Evolutionary conservation across 2,797 vertebrate genomes (phyloP).

Genomic region (Eurystomus glaucurus): DNA sequence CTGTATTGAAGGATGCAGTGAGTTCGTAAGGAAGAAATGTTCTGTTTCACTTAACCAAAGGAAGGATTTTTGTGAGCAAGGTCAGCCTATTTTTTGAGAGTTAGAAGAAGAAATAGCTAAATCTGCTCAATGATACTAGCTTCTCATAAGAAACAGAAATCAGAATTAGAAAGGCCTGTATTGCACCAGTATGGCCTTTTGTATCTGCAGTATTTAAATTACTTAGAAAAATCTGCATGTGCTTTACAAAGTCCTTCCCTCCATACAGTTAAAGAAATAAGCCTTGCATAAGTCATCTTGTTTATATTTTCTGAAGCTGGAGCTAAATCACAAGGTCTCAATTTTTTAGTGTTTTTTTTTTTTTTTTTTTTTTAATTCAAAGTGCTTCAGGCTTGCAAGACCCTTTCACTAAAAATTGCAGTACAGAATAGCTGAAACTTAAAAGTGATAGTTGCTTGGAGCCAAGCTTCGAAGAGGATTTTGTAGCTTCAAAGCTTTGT

Average conservation of each 20-base stretch:
- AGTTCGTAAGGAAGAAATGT: not conserved
- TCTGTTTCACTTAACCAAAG: not conserved
- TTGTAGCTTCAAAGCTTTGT: slow-evolving; percentile 60
- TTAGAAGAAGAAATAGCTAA: not conserved
- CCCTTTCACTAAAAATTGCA: slow-evolving; percentile 23
- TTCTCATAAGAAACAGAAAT: not conserved
- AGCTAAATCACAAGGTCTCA: not conserved
- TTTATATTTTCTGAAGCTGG: not conserved
- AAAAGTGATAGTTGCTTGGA: slow-evolving; percentile 38
- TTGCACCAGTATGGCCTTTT: not conserved
- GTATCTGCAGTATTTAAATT: not conserved
- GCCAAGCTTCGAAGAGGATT: slow-evolving; percentile 41
- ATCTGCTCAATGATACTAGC: not conserved
- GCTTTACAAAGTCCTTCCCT: not conserved
- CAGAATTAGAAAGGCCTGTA: not conserved
- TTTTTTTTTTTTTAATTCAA: not conserved
- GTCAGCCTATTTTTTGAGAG: not conserved
- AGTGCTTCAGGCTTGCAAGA: slow-evolving; percentile 9
- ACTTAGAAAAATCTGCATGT: not conserved
- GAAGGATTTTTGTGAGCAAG: not conserved
- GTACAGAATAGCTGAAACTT: slow-evolving; percentile 22
- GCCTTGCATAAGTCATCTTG: not conserved
- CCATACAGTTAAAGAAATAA: not conserved
- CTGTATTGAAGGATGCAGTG: not conserved
- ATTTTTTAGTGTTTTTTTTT: not conserved